Evolutionary conservation across 2,113 vertebrate genomes (phyloP).

Genomic region (Megaceryle torquata): DNA sequence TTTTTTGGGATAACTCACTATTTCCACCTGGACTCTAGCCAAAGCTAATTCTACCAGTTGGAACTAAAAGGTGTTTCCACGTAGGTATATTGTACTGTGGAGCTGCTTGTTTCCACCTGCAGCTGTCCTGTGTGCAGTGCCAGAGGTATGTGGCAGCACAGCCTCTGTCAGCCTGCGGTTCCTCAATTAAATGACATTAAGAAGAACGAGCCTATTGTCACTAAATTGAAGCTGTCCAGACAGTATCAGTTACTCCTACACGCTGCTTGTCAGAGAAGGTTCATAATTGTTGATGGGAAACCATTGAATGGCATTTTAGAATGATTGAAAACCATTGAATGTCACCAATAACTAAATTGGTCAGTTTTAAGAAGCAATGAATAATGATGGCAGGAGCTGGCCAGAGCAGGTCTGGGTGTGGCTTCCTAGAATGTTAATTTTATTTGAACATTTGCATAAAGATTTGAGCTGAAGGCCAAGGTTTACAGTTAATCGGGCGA

Average conservation of each 20-base stretch:
- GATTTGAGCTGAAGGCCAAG: neutral
- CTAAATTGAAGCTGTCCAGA: neutral
- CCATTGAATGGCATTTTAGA: too few species aligned
- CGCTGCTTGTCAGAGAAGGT: fast-evolving
- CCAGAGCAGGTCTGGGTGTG: neutral
- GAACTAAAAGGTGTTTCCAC: neutral
- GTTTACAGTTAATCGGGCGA: neutral
- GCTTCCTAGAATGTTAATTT: conserved; percentile 3
- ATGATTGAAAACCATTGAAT: neutral
- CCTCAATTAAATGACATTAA: neutral
- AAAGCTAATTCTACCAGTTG: neutral
- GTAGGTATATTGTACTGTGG: neutral
- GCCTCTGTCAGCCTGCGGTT: neutral
- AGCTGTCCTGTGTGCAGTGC: neutral
- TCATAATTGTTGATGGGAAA: neutral
- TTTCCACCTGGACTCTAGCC: conserved; percentile 9
- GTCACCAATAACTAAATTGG: neutral
- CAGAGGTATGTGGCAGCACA: neutral
- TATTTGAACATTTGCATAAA: neutral
- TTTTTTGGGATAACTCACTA: conserved; percentile 4
- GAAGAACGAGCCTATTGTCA: neutral
- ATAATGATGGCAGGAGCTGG: neutral
- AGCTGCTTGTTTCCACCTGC: neutral
- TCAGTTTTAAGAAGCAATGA: neutral
- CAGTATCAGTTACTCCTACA: neutral